Conservation (phyloP, 64 coral and sea anemone species). For the Orbicella faveolata region DNA sequence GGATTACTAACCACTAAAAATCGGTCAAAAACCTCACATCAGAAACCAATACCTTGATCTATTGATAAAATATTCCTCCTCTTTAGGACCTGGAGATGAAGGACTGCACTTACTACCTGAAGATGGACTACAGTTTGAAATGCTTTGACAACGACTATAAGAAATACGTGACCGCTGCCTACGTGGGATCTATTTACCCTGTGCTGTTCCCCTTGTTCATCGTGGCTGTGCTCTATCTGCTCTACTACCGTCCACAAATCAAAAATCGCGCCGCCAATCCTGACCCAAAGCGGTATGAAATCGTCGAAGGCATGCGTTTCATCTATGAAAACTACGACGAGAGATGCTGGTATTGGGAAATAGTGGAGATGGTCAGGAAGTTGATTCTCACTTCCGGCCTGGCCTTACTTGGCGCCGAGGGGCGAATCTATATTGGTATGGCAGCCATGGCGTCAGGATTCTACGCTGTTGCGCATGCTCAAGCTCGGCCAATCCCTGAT, state of each 20-base stretch:
- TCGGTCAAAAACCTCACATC: too few species aligned
- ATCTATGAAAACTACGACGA: slow-evolving; percentile 85
- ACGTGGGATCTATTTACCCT: slow-evolving; percentile 69
- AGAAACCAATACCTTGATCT: neutral
- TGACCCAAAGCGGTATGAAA: slow-evolving; percentile 42
- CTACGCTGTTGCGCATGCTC: slow-evolving; percentile 86
- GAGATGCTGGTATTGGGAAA: slow-evolving; percentile 88
- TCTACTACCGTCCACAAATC: slow-evolving; percentile 46
- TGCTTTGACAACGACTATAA: slow-evolving; percentile 73
- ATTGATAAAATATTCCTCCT: neutral
- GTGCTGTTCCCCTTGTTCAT: slow-evolving; percentile 73
- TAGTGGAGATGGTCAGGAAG: slow-evolving; percentile 81
- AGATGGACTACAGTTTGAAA: slow-evolving; percentile 79
- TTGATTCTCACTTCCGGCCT: slow-evolving; percentile 83
- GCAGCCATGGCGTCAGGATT: slow-evolving; percentile 92
- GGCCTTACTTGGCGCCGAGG: slow-evolving; percentile 81
- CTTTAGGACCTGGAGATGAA: slow-evolving; percentile 31
- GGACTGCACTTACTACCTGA: slow-evolving; percentile 71
- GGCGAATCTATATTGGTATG: slow-evolving; percentile 79
- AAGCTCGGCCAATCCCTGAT: slow-evolving; percentile 72
- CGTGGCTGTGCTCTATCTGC: slow-evolving; percentile 55
- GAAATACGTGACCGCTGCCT: slow-evolving; percentile 59
- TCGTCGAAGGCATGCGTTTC: slow-evolving; percentile 76
- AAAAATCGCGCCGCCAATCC: slow-evolving; percentile 7
- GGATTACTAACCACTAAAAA: too few species aligned